These are phyloP conservation scores for Ictalurus punctatus DNA, from an alignment of 2,113 vertebrate genomes.

Conservation along the genomic window DNA sequence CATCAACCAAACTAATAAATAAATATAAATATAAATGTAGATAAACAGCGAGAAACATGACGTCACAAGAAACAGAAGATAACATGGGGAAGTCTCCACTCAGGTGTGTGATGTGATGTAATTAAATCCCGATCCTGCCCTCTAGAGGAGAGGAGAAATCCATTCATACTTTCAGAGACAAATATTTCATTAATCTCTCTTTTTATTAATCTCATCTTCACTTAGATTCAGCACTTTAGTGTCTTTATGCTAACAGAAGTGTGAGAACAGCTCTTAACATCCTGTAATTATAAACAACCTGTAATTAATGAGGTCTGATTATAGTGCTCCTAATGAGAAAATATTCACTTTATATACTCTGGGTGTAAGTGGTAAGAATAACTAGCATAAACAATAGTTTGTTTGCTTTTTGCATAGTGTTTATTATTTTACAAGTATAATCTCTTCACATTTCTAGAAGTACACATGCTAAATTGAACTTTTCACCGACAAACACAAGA, in stretches of 20 bases:
- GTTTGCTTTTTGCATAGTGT: no score
- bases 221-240: neutral
- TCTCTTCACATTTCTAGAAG: no score
- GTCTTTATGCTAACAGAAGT: neutral
- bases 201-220: neutral
- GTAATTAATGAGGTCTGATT: neutral
- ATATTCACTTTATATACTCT: no score
- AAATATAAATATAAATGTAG: neutral
- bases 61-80: neutral
- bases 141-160: neutral
- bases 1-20: neutral
- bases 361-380: no score
- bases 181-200: neutral
- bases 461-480: no score
- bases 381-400: no score
- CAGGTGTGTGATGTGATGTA: neutral
- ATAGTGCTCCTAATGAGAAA: no score
- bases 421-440: no score
- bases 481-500: no score
- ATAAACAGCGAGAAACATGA: neutral
- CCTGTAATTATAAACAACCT: neutral
- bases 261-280: neutral
- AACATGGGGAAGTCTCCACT: neutral
- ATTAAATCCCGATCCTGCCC: neutral
- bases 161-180: neutral